Evolutionary conservation across 2,113 vertebrate species (phyloP).

Genomic region (Stigmatopora argus): DNA sequence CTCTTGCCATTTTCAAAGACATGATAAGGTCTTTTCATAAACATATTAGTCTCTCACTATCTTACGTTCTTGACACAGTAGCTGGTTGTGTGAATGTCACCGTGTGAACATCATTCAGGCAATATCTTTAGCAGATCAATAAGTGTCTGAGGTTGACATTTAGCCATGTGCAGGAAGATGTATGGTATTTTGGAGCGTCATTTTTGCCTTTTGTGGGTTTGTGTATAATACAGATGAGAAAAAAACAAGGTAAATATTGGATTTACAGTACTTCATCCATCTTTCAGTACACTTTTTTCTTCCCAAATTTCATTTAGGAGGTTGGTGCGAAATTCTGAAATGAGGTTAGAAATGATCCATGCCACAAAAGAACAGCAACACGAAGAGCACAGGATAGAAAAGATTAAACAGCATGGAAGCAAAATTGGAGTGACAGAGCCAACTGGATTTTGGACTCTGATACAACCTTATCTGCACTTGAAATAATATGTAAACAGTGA

Average conservation of each 20-base stretch:
- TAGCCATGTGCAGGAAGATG: constrained; percentile 38
- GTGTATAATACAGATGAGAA: constrained; percentile 6
- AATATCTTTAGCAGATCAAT: constrained; percentile 60
- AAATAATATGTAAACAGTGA: neutral
- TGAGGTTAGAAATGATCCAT: constrained; percentile 53
- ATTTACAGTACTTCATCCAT: constrained; percentile 49
- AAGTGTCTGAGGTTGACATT: constrained; percentile 60
- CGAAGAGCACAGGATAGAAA: constrained; percentile 8
- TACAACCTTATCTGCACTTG: neutral
- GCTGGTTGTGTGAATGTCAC: constrained; percentile 50
- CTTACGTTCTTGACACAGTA: constrained; percentile 30
- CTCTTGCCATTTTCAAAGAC: constrained; percentile 54
- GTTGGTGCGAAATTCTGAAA: constrained; percentile 43
- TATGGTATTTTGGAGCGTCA: constrained; percentile 30
- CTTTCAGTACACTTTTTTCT: constrained; percentile 36
- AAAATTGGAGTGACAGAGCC: neutral
- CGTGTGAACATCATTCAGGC: constrained; percentile 52
- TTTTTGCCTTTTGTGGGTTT: constrained; percentile 24
- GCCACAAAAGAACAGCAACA: constrained; percentile 14
- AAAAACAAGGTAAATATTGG: constrained; percentile 24
- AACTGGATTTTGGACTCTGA: neutral
- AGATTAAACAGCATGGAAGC: neutral
- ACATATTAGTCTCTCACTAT: constrained; percentile 49
- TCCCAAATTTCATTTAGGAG: constrained; percentile 21
- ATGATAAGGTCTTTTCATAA: constrained; percentile 58